These are phyloP conservation scores for Lysandra bellargus DNA, from an alignment of 2,888 invertebrate genomes.

Conservation along the genomic window DNA sequence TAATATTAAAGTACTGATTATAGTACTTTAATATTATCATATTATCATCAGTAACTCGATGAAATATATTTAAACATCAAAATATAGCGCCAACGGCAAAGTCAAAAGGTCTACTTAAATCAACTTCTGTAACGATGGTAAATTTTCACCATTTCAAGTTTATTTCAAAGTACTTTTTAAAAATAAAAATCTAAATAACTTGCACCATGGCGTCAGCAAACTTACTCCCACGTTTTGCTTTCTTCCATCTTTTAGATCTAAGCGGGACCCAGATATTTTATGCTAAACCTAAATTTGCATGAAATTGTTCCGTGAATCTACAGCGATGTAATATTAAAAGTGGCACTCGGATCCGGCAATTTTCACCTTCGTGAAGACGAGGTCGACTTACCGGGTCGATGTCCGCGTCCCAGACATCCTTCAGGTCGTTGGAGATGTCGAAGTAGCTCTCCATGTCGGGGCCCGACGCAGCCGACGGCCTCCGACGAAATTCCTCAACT, in stretches of 20 bases:
- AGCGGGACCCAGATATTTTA: slow-evolving; percentile 12
- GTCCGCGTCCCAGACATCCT: slow-evolving; percentile 91
- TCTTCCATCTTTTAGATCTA: neutral
- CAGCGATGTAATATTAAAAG: slow-evolving; percentile 65
- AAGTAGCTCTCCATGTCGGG: slow-evolving; percentile 86
- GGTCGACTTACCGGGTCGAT: slow-evolving; percentile 89
- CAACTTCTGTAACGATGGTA: too few species aligned
- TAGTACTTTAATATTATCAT: neutral
- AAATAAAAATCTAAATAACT: too few species aligned
- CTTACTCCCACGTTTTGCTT: neutral
- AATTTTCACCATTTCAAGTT: too few species aligned
- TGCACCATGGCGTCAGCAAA: neutral
- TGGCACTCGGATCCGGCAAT: slow-evolving; percentile 41
- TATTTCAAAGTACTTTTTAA: too few species aligned
- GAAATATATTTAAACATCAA: neutral
- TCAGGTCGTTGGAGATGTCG: slow-evolving; percentile 87
- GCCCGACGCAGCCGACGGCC: slow-evolving; percentile 63
- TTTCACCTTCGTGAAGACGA: slow-evolving; percentile 53
- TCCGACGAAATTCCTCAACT: slow-evolving; percentile 65
- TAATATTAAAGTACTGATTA: neutral
- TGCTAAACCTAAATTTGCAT: slow-evolving; percentile 34
- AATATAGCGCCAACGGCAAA: too few species aligned
- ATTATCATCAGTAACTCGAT: neutral
- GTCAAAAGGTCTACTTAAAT: too few species aligned
- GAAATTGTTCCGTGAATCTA: slow-evolving; percentile 33